Evolutionary conservation across 2,888 invertebrate genomes (phyloP), one percentile per base, ranked within the genome.

Genomic region (Drosophila merina): DNA sequence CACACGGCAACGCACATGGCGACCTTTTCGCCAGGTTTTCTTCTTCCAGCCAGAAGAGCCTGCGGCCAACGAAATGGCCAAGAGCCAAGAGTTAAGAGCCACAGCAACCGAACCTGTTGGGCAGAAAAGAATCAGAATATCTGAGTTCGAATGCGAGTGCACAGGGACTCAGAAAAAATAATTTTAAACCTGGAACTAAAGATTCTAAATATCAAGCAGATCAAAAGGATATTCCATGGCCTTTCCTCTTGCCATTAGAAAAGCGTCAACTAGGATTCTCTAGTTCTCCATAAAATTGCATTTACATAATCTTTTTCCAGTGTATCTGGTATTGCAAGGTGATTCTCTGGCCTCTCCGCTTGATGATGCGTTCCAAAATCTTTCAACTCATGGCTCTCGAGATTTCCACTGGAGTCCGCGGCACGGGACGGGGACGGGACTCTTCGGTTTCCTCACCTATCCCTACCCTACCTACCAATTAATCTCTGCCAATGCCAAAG

Each of bases 401-500:
- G 72, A 67, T 81, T 83, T 78, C 77, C 66, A 73, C 72, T 74
- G 51, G 54, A 36, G 47, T 31, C 26, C 12, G 12, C 38, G 55
- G 26, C 1, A 20, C 20, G 20, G 20, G 20, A 33, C 0, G 10
- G n/a, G n/a, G n/a, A 10, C 31, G 2, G 8, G 49, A 38, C 42
- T 57, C 20, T 56, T 70, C 64, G 48, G 68, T 33, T 78, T 88
- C 72, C 85, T 77, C 89, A 80, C 87, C 86, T 81, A 83, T 88
- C 76, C 89, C 80, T 87, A 79, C 76, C 89, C 80, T 87, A 79
- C 88, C 88, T 88, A 89, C 90, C 90, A 90, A 90, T 90, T 90
- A 90, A 90, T 90, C 90, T 90, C 86, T 88, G 89, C 90, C 90
- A 90, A 90, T 90, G 90, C 89, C 89, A 89, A 88, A 87, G 89